Conservation (phyloP, 92 coral and sea anemone genomes). For the Porites divaricata region DNA sequence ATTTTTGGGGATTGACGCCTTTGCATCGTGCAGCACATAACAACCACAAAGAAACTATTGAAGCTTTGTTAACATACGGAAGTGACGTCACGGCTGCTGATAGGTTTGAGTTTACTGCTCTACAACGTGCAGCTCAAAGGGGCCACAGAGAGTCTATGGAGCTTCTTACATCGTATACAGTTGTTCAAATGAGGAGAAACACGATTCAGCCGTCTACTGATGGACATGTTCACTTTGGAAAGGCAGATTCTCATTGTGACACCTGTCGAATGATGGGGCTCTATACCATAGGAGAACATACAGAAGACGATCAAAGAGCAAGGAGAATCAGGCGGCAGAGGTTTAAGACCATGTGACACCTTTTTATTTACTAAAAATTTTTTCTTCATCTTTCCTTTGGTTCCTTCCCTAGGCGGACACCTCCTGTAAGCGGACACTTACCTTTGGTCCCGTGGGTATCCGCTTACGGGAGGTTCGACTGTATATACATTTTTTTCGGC, state of each 20-base stretch:
- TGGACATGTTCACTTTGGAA: slow-evolving; percentile 38
- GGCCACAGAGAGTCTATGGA: slow-evolving; percentile 74
- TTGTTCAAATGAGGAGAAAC: slow-evolving; percentile 37
- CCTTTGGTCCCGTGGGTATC: no score
- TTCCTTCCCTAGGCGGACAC: no score
- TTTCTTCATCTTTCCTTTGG: not conserved
- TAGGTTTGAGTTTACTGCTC: slow-evolving; percentile 70
- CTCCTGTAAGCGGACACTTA: no score
- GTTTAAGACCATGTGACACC: slow-evolving; percentile 22
- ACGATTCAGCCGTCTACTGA: not conserved
- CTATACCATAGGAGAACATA: slow-evolving; percentile 14
- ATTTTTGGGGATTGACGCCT: slow-evolving; percentile 76
- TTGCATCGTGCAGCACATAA: slow-evolving; percentile 78
- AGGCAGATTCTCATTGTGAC: slow-evolving; percentile 32
- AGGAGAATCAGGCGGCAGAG: slow-evolving; percentile 19
- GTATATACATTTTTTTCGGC: no score
- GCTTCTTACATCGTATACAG: slow-evolving; percentile 36
- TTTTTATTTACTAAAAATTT: not conserved
- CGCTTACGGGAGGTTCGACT: no score
- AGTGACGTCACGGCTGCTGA: slow-evolving; percentile 67
- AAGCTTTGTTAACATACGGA: slow-evolving; percentile 55
- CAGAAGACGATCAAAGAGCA: not conserved
- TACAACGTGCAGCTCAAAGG: slow-evolving; percentile 81
- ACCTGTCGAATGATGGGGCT: slow-evolving; percentile 56
- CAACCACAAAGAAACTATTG: slow-evolving; percentile 58